phyloP scores from a whole-genome alignment of 1,140 invertebrate species.

The Cheumatopsyche charites region DNA sequence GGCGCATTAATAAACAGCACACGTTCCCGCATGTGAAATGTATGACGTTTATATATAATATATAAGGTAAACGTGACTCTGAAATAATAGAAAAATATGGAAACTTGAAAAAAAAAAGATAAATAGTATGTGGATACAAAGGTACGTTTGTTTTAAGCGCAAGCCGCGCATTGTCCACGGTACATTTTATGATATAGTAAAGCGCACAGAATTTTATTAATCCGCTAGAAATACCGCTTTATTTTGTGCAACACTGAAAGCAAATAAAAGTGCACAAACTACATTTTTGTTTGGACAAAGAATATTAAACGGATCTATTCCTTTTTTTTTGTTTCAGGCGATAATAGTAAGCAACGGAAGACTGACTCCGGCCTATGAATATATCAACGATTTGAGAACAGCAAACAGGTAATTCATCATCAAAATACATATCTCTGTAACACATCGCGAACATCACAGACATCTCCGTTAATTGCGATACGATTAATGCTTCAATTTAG shows the following conservation, averaged over 20 bases:
- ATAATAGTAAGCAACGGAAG: constrained; percentile 96
- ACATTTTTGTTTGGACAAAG: too few species aligned
- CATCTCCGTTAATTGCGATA: too few species aligned
- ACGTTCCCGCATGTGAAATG: background rate
- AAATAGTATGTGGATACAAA: background rate
- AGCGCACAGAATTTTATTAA: too few species aligned
- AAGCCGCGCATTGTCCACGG: too few species aligned
- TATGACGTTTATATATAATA: background rate
- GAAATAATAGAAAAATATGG: constrained; percentile 11
- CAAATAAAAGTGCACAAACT: too few species aligned
- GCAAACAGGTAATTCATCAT: constrained; percentile 56
- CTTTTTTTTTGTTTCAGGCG: constrained; percentile 67
- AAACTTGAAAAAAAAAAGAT: constrained; percentile 6
- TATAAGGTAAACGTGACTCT: constrained; percentile 13
- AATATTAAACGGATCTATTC: too few species aligned
- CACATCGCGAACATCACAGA: too few species aligned
- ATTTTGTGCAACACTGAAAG: too few species aligned
- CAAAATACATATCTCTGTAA: background rate
- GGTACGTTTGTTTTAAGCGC: too few species aligned
- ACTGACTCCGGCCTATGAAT: constrained; percentile 92
- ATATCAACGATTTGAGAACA: constrained; percentile 88
- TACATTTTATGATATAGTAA: too few species aligned
- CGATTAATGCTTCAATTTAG: too few species aligned
- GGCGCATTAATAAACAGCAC: background rate
- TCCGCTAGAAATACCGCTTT: too few species aligned